These are phyloP conservation scores for Diarsia brunnea DNA, from an alignment of 2,888 invertebrate species.

Conservation along the genomic window DNA sequence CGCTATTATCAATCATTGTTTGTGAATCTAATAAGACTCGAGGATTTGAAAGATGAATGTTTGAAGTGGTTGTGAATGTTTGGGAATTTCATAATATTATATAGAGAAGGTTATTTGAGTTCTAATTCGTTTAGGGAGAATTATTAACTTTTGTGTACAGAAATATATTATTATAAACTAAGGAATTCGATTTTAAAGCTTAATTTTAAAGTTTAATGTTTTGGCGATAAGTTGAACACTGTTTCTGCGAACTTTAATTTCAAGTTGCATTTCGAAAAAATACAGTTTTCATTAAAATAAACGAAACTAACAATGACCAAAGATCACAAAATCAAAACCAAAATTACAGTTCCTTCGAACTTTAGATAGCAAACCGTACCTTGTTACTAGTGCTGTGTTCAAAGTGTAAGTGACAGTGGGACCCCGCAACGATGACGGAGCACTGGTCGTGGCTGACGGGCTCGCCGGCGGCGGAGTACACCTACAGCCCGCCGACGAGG, in stretches of 20 bases:
- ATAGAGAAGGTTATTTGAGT: background rate
- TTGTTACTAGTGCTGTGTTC: constrained; percentile 14
- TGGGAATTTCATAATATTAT: constrained; percentile 57
- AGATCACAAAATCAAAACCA: background rate
- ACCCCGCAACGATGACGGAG: constrained; percentile 78
- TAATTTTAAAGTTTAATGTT: background rate
- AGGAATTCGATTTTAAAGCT: too few relatives aligned
- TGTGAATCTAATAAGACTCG: constrained; percentile 82
- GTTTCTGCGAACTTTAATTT: background rate
- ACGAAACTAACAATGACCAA: background rate
- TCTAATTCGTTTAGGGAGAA: background rate
- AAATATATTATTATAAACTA: background rate
- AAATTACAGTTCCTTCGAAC: background rate
- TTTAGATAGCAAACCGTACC: background rate
- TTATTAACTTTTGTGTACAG: background rate
- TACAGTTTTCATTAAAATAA: background rate
- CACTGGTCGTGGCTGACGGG: constrained; percentile 89
- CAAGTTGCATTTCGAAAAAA: constrained; percentile 17
- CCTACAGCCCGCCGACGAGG: constrained; percentile 86
- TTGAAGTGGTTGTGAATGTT: constrained; percentile 72
- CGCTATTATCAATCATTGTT: constrained; percentile 83
- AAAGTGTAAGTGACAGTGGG: constrained; percentile 36
- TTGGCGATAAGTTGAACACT: too few relatives aligned
- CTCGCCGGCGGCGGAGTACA: constrained; percentile 83
- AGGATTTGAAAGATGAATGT: constrained; percentile 78